phyloP scores from a whole-genome alignment of 2,888 invertebrate species.

The Mantis religiosa region DNA sequence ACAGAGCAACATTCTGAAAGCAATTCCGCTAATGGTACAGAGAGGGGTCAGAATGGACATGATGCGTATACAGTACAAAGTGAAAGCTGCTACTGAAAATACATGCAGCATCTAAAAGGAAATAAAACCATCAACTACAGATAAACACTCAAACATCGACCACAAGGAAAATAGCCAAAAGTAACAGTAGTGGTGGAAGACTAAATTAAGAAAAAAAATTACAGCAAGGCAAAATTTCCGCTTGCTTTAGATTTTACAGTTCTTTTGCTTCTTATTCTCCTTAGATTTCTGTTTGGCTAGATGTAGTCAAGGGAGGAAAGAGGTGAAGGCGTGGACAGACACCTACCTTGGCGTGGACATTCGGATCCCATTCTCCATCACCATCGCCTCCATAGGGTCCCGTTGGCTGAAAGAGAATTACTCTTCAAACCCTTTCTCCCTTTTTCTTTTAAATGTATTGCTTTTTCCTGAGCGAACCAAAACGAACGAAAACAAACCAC shows the following conservation, averaged over 20 bases:
- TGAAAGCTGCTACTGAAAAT: background rate
- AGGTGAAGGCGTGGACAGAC: constrained; percentile 33
- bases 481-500: background rate
- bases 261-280: no score
- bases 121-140: background rate
- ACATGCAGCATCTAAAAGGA: background rate
- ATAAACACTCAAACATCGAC: background rate
- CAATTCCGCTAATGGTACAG: background rate
- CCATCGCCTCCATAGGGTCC: constrained; percentile 48
- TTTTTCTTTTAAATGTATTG: background rate
- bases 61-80: background rate
- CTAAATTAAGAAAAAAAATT: background rate
- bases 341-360: constrained; percentile 54
- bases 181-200: background rate
- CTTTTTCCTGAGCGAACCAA: constrained; percentile 5
- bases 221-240: background rate
- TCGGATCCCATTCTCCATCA: constrained; percentile 49
- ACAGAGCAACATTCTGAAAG: background rate
- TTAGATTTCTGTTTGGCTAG: background rate
- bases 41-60: background rate
- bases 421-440: constrained; percentile 27
- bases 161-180: background rate
- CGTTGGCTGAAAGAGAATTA: constrained; percentile 50
- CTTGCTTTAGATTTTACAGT: background rate
- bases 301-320: background rate